These are phyloP conservation scores for Noctua pronuba DNA, from an alignment of 2,888 invertebrate genomes.

Conservation along the genomic window DNA sequence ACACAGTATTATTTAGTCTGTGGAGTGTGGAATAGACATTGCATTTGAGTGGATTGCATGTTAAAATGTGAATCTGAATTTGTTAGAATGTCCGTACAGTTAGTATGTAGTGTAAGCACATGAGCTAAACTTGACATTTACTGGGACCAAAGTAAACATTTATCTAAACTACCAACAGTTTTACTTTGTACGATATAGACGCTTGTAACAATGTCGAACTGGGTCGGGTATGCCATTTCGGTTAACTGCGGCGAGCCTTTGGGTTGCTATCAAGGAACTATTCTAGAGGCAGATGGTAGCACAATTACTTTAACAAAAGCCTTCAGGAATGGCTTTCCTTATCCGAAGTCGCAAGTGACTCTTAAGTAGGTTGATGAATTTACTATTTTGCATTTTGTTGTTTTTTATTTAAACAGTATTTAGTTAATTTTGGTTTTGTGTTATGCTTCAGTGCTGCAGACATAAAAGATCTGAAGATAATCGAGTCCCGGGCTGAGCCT, in stretches of 20 bases:
- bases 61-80: conserved; percentile 6
- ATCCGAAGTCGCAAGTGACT: conserved; percentile 87
- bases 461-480: conserved; percentile 94
- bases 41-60: neutral
- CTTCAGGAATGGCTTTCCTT: conserved; percentile 94
- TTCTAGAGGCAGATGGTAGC: conserved; percentile 93
- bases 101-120: conserved; percentile 39
- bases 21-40: neutral
- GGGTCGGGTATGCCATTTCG: conserved; percentile 95
- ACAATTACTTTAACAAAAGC: conserved; percentile 94
- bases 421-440: neutral
- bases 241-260: conserved; percentile 94
- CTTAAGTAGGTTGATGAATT: conserved; percentile 80
- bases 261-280: conserved; percentile 95
- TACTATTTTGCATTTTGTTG: neutral
- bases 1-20: neutral
- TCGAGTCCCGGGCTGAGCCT: conserved; percentile 91
- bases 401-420: neutral
- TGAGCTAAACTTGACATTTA: conserved; percentile 19
- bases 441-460: conserved; percentile 91
- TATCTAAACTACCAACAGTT: conserved; percentile 1
- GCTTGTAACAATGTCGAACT: conserved; percentile 87
- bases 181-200: conserved; percentile 15
- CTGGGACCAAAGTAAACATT: conserved; percentile 5
- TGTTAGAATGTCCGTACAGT: conserved; percentile 9